Evolutionary conservation across 2,888 invertebrate species (phyloP).

Genomic region (Tuberolachnus salignus): DNA sequence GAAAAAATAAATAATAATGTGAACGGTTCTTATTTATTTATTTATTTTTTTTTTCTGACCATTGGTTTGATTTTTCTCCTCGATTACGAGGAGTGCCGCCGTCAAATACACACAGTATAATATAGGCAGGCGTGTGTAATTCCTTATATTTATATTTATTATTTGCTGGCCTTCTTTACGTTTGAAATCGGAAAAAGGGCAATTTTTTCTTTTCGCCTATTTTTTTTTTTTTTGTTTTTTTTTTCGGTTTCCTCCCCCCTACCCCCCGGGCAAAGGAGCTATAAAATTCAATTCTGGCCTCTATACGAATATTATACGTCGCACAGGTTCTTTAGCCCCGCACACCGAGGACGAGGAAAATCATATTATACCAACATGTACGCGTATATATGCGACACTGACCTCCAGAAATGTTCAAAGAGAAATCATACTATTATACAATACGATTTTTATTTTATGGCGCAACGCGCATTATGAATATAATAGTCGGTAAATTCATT

Average conservation of each 20-base stretch:
- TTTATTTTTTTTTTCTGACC: not conserved
- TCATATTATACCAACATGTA: not conserved
- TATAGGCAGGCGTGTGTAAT: too few species aligned
- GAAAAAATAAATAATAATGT: not conserved
- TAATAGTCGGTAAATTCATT: conserved; percentile 13
- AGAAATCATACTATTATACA: conserved; percentile 8
- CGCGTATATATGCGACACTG: conserved; percentile 4
- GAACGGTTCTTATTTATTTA: not conserved
- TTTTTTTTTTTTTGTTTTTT: conserved; percentile 9
- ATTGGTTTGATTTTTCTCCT: not conserved
- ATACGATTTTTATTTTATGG: conserved; percentile 7
- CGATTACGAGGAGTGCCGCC: too few species aligned
- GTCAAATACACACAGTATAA: conserved; percentile 4
- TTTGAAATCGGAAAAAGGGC: not conserved
- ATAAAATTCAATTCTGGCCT: conserved; percentile 28
- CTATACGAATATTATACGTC: too few species aligned
- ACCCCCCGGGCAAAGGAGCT: conserved; percentile 2
- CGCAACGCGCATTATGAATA: not conserved
- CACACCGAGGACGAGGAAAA: not conserved
- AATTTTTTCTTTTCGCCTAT: not conserved
- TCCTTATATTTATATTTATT: not conserved
- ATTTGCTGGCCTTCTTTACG: not conserved
- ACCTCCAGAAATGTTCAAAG: conserved; percentile 16
- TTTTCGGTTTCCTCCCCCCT: too few species aligned
- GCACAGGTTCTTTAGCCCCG: conserved; percentile 9